These are phyloP conservation scores for Neodiprion fabricii DNA, from an alignment of 1,140 invertebrate genomes.

Conservation along the genomic window DNA sequence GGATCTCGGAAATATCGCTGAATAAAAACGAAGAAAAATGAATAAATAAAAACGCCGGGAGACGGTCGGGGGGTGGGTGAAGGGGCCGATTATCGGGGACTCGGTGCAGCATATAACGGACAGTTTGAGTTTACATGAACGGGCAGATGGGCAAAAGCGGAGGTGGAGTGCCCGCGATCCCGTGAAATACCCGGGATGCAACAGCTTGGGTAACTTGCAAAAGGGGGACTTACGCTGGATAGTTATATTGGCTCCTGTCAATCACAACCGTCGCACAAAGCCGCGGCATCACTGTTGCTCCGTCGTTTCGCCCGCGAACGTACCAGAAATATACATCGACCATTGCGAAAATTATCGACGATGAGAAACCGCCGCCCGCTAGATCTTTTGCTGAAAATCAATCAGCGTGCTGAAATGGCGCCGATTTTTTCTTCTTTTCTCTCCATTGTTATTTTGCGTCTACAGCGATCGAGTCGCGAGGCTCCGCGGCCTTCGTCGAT, in stretches of 20 bases:
- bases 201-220: slow-evolving; percentile 63
- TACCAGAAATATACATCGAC: too few species aligned
- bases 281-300: too few species aligned
- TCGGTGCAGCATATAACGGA: slow-evolving; percentile 42
- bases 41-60: not conserved
- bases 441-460: too few species aligned
- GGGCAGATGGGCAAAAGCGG: slow-evolving; percentile 52
- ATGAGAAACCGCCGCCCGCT: too few species aligned
- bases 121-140: slow-evolving; percentile 62
- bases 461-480: too few species aligned
- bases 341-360: too few species aligned
- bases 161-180: not conserved
- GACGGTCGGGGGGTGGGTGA: not conserved
- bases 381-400: not conserved
- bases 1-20: too few species aligned
- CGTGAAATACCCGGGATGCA: slow-evolving; percentile 47
- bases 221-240: slow-evolving; percentile 49
- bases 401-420: not conserved
- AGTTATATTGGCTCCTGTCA: slow-evolving; percentile 59
- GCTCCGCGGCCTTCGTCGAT: not conserved
- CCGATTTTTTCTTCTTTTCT: not conserved
- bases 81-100: slow-evolving; percentile 52
- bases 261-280: slow-evolving; percentile 54
- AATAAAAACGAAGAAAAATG: not conserved
- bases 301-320: too few species aligned